Evolutionary conservation across 2,888 invertebrate species (phyloP).

Genomic region (Digitonthophagus gazella): DNA sequence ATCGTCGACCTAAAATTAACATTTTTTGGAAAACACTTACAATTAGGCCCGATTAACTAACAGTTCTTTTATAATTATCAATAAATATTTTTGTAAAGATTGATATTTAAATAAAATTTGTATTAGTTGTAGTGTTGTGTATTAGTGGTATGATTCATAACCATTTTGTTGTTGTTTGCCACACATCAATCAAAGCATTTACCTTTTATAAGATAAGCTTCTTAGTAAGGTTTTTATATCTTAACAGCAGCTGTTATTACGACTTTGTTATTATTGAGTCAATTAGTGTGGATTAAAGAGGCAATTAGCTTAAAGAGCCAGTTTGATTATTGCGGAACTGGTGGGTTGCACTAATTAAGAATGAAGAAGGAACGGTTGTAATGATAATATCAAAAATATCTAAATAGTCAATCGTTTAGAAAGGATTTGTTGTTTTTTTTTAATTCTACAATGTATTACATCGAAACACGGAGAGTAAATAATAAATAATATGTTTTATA

Average conservation of each 20-base stretch:
- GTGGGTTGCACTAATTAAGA: neutral
- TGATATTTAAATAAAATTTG: neutral
- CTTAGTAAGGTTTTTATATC: neutral
- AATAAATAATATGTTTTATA: neutral
- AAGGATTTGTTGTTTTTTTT: neutral
- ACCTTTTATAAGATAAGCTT: neutral
- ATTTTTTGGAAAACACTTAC: no score
- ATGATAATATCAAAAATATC: neutral
- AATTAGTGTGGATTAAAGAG: neutral
- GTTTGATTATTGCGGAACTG: neutral
- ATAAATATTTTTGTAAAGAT: no score
- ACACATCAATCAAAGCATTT: neutral
- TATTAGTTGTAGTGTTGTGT: no score
- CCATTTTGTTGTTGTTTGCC: neutral
- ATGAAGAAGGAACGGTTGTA: neutral
- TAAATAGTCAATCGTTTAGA: neutral
- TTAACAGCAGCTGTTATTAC: neutral
- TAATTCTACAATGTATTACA: neutral
- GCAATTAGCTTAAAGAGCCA: neutral
- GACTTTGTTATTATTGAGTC: neutral
- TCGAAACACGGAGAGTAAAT: neutral
- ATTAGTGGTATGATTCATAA: no score
- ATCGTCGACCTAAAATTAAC: no score
- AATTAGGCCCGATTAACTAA: no score
- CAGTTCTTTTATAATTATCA: no score